Percentiles rank a stretch among this genome's conserved stretches.
phyloP scores from a whole-genome alignment of 1,140 invertebrate species.

The Cotesia typhae region DNA sequence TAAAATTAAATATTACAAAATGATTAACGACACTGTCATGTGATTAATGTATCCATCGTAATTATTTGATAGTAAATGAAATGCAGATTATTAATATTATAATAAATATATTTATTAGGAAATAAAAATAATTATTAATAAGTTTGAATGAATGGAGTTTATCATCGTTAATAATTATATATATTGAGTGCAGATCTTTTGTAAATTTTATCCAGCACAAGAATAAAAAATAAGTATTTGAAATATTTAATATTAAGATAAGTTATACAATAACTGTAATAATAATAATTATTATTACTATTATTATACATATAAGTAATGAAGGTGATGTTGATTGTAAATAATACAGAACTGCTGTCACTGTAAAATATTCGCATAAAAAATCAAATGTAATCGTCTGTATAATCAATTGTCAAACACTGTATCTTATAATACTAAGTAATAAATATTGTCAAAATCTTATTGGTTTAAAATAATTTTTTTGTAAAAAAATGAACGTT shows the following conservation, averaged over 20 bases:
- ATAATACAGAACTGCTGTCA: slow-evolving; percentile 28
- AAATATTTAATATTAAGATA: neutral
- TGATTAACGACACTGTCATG: neutral
- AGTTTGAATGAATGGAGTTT: neutral
- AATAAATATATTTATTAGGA: too few species aligned
- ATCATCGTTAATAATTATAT: slow-evolving; percentile 1
- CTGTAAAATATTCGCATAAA: slow-evolving; percentile 44
- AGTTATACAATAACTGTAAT: slow-evolving; percentile 29
- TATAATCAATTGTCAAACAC: slow-evolving; percentile 64
- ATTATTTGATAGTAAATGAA: too few species aligned
- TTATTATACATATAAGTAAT: slow-evolving; percentile 9
- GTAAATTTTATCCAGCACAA: slow-evolving; percentile 22
- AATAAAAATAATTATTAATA: too few species aligned
- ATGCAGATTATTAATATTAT: too few species aligned
- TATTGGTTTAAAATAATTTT: slow-evolving; percentile 3
- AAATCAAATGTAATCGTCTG: slow-evolving; percentile 55
- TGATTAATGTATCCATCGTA: too few species aligned
- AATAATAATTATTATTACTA: slow-evolving; percentile 19
- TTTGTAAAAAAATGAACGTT: too few species aligned
- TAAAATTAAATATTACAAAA: neutral
- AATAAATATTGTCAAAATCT: slow-evolving; percentile 48
- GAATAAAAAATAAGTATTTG: neutral
- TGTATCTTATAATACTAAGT: slow-evolving; percentile 63
- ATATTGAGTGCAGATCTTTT: slow-evolving; percentile 8
- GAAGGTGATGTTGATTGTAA: too few species aligned